Percentiles rank a stretch among this genome's conserved stretches.
These are phyloP conservation scores for Psilopsiagon aurifrons DNA, from an alignment of 2,113 vertebrate species.

Conservation along the genomic window DNA sequence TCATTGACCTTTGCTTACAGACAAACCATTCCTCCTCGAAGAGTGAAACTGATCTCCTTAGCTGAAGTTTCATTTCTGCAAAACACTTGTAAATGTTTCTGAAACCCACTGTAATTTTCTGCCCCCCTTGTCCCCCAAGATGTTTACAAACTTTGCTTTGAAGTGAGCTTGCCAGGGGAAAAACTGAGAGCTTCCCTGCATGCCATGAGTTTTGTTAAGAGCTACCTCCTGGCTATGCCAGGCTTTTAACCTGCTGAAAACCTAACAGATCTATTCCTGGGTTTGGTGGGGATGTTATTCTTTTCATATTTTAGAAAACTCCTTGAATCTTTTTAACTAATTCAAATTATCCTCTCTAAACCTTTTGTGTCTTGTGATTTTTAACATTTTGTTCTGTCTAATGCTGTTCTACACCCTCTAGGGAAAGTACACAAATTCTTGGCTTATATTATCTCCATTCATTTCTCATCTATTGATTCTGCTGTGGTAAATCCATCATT, in stretches of 20 bases:
- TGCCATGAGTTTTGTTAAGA: background rate
- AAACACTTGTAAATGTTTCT: slow-evolving; percentile 13
- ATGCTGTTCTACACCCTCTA: background rate
- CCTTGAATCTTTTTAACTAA: background rate
- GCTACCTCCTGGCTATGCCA: background rate
- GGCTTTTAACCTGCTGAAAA: slow-evolving; percentile 1
- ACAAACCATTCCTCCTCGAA: background rate
- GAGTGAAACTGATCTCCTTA: background rate
- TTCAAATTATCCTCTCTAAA: background rate
- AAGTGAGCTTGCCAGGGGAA: background rate
- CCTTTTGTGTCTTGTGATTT: background rate
- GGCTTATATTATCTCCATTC: background rate
- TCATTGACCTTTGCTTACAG: background rate
- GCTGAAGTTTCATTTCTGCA: slow-evolving; percentile 14
- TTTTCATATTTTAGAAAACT: background rate
- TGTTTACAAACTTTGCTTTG: slow-evolving; percentile 19
- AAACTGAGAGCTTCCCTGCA: background rate
- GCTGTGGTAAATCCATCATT: background rate
- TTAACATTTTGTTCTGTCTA: background rate
- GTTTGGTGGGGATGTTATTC: background rate
- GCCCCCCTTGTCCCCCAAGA: background rate
- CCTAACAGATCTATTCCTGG: background rate
- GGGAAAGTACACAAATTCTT: background rate
- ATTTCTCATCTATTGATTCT: background rate
- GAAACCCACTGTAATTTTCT: background rate